Base-by-base conservation (phyloP, 2,888 invertebrate species). In the Spodoptera littoralis region DNA sequence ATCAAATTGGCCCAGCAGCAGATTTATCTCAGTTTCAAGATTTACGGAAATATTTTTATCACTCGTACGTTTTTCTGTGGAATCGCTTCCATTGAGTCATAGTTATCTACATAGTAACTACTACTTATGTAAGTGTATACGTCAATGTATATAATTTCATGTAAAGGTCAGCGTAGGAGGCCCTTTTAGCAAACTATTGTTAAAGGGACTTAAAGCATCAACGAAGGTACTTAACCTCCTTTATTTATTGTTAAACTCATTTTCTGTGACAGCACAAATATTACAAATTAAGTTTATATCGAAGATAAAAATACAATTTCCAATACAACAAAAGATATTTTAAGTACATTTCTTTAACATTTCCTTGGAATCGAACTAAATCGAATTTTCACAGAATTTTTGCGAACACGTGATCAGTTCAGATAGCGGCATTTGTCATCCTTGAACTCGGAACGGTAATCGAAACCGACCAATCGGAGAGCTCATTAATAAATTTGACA, bases 371-470 rank as follows among this genome's bases (percentile, higher is more conserved):
- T 36, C 8, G 36, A 36, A 9, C 36, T 8, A 9, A 36, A 36
- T 36, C 0, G 22, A 12, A 43, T 11, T 43, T 27, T 24, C 24
- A 42, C 44, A 45, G 47, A 49, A 71, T 52, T 24, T 49, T 24
- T 49, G 43, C 4, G 22, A 45, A 60, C 43, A 65, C 43, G 55
- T 66, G 49, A 61, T 27, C 13, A 4, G 41, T 45, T 47, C 42
- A 45, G 57, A 58, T 54, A 57, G 43, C 41, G 12, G 44, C 43
- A 36, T 5, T 46, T 24, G 43, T 50, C 27, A 65, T 60, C 70
- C 67, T 74, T 70, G 71, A 75, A 71, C 65, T 74, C 42, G 11
- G 43, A 56, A 62, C 57, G 49, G 66, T 62, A 65, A 67, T 60
- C 52, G 48, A 41, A 52, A 24, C 48, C 24, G 44, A 42, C 69